phyloP scores from a whole-genome alignment of 2,888 invertebrate species.

The Fragum whitleyi region DNA sequence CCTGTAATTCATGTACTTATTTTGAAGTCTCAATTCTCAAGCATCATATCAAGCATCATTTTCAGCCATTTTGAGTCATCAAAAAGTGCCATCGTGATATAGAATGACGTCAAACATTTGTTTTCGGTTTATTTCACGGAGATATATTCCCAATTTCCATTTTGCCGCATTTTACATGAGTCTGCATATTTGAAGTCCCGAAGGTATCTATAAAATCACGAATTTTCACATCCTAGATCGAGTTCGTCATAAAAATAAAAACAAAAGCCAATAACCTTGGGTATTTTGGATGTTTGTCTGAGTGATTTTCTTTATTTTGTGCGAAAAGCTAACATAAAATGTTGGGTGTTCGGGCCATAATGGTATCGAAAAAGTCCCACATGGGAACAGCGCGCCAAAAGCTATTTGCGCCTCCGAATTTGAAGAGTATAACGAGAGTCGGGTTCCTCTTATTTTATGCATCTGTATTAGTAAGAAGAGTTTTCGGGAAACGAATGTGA shows the following conservation, averaged over 20 bases:
- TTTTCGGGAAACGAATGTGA: conserved; percentile 42
- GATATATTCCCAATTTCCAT: conserved; percentile 15
- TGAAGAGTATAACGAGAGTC: conserved; percentile 60
- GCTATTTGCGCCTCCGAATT: conserved; percentile 59
- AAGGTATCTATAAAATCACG: conserved; percentile 44
- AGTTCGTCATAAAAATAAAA: conserved; percentile 58
- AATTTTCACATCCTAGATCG: conserved; percentile 45
- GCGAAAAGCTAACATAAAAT: conserved; percentile 68
- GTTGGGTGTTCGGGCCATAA: conserved; percentile 53
- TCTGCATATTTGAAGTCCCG: conserved; percentile 31
- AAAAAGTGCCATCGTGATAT: not conserved
- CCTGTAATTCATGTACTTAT: no score
- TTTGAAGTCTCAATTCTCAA: no score
- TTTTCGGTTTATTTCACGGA: conserved; percentile 24
- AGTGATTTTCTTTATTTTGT: conserved; percentile 68
- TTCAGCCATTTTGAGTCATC: not conserved
- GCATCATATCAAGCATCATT: no score
- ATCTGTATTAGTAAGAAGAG: conserved; percentile 60
- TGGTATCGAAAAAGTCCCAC: conserved; percentile 36
- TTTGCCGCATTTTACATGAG: conserved; percentile 33
- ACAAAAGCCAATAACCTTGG: conserved; percentile 50
- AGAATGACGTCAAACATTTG: not conserved
- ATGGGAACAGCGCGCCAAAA: conserved; percentile 55
- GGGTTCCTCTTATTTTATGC: conserved; percentile 57
- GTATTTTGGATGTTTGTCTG: conserved; percentile 59